Percentiles rank a stretch among this genome's conserved stretches.
phyloP scores from a whole-genome alignment of 2,113 vertebrate genomes.

The Erythrocercus mccallii region DNA sequence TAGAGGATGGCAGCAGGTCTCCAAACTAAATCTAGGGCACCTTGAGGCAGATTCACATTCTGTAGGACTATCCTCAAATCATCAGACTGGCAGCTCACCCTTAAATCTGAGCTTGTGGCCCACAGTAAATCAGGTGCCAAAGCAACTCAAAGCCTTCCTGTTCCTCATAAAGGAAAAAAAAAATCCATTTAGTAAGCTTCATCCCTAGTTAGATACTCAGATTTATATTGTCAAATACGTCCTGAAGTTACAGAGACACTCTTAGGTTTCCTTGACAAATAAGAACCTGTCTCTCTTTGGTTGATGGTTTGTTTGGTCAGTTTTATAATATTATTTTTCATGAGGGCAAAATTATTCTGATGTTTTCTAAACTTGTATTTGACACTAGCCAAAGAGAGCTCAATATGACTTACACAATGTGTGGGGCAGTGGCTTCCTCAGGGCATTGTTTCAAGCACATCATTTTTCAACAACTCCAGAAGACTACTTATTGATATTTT shows the following conservation, averaged over 20 bases:
- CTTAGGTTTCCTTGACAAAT: neutral
- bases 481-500: slow-evolving; percentile 52
- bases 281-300: neutral
- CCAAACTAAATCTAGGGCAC: neutral
- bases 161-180: neutral
- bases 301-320: neutral
- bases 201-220: neutral
- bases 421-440: neutral
- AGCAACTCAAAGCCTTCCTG: neutral
- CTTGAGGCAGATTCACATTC: neutral
- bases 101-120: neutral
- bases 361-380: neutral
- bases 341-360: neutral
- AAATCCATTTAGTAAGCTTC: neutral
- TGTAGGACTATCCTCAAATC: neutral
- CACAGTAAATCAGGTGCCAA: neutral
- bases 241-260: neutral
- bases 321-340: neutral
- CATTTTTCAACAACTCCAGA: slow-evolving; percentile 31
- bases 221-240: neutral
- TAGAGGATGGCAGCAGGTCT: neutral
- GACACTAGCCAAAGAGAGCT: neutral
- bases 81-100: neutral
- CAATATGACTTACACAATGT: neutral
- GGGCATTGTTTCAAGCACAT: slow-evolving; percentile 20